Evolutionary conservation across 2,797 vertebrate genomes (phyloP), one percentile per base, ranked within the genome.

Genomic region (Coluber constrictor): DNA sequence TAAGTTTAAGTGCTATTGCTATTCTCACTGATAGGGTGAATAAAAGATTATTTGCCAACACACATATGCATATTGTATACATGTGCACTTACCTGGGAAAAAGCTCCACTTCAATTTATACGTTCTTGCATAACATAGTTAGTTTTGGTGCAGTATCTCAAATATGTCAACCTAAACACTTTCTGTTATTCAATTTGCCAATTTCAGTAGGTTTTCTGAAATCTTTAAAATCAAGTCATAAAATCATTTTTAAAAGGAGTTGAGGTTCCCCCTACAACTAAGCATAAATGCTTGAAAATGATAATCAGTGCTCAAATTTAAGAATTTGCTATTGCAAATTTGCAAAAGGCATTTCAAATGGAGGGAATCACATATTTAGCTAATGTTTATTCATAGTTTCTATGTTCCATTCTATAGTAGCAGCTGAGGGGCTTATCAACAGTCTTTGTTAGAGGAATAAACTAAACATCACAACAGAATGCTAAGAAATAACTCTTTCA

Each of bases 301-400:
- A 6, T 0, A 61, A 54, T 55, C 32, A n/a, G 61, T 55, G 3
- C 3, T 92, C 4, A 8, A 11, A 86, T 90, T 88, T 61, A 27
- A 61, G 11, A 51, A 32, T 63, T 66, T 91, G 86, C 5, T 90
- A 27, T 2, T 88, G n/a, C 0, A 2, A 55, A 55, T 4, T 86
- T 51, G 18, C 0, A 55, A 3, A 3, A 94, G 3, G 0, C 0
- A 0, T 0, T 32, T 37, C 2, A 25, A 60, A 43, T 92, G 0
- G 90, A 89, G 12, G 83, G 59, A 56, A 92, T 23, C 5, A 93
- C 1, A 57, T 2, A 23, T 20, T 89, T 15, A 0, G 7, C 0
- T 91, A 10, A 91, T 83, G n/a, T 83, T 83, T 51, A 83, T 91
- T 63, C 61, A 60, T 55, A 90, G 27, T 93, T 15, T 25, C 29